phyloP scores from a whole-genome alignment of 2,888 invertebrate genomes.

The Gibbula magus region DNA sequence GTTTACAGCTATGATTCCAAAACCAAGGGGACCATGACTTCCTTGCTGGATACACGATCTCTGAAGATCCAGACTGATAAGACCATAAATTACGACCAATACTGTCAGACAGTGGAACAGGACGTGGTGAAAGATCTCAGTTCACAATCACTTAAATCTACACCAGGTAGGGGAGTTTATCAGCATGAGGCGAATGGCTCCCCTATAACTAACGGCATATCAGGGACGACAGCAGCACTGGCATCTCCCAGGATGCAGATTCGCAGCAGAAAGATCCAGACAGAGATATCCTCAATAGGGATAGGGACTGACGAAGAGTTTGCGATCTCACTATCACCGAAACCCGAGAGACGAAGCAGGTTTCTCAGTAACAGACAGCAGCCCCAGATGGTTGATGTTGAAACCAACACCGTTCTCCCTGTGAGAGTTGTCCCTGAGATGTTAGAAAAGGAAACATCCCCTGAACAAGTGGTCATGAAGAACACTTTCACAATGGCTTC shows the following conservation, averaged over 20 bases:
- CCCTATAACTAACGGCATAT: neutral
- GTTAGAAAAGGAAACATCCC: conserved; percentile 49
- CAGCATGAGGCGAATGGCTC: neutral
- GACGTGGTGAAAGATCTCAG: conserved; percentile 17
- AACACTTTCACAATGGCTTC: conserved; percentile 48
- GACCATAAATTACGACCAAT: conserved; percentile 8
- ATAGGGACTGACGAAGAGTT: neutral
- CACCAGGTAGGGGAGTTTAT: neutral
- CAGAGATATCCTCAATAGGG: conserved; percentile 39
- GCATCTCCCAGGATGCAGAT: conserved; percentile 26
- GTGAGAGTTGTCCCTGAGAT: conserved; percentile 49
- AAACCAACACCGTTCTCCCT: conserved; percentile 51
- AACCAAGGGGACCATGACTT: conserved; percentile 47
- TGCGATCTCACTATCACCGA: neutral
- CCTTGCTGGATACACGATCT: conserved; percentile 31
- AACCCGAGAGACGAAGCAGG: neutral
- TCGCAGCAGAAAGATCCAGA: conserved; percentile 43
- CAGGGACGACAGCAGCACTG: neutral
- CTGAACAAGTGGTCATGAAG: conserved; percentile 32
- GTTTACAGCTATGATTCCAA: conserved; percentile 28
- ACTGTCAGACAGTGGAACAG: neutral
- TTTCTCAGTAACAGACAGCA: neutral
- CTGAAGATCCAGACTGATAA: conserved; percentile 44
- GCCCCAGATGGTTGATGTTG: conserved; percentile 34
- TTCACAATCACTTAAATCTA: conserved; percentile 19